Evolutionary conservation across 2,888 invertebrate species (phyloP).

Genomic region (Cerastis leucographa): DNA sequence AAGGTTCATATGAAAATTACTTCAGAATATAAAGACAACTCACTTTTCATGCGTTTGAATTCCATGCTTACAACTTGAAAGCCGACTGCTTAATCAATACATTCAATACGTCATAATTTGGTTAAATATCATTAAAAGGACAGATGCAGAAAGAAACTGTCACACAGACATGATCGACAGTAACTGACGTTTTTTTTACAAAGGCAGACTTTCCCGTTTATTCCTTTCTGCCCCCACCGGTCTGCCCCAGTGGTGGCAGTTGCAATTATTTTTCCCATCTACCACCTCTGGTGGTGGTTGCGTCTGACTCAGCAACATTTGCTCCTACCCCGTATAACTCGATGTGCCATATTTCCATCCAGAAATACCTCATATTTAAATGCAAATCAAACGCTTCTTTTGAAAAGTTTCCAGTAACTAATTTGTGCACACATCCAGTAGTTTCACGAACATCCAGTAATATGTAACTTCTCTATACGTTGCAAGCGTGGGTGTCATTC

Average conservation of each 20-base stretch:
- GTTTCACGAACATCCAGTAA: conserved; percentile 58
- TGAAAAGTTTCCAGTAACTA: conserved; percentile 13
- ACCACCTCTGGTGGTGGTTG: no score
- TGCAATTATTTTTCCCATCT: no score
- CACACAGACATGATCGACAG: background rate
- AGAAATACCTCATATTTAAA: background rate
- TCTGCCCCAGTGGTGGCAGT: no score
- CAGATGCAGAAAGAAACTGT: background rate
- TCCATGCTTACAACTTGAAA: background rate
- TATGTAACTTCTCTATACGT: conserved; percentile 72
- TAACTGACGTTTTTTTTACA: background rate
- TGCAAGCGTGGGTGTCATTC: conserved; percentile 77
- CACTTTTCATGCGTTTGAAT: background rate
- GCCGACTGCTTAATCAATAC: background rate
- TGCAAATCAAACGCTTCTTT: conserved; percentile 17
- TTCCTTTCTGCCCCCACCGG: no score
- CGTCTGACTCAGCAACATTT: no score
- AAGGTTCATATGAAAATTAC: background rate
- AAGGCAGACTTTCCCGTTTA: no score
- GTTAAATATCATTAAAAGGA: background rate
- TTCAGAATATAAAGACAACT: no score
- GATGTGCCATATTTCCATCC: background rate
- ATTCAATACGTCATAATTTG: background rate
- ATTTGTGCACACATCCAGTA: conserved; percentile 65
- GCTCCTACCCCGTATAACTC: no score